A percentile compares a stretch with the other conserved stretches of the same genome.
These are phyloP conservation scores for Aphis craccivora DNA, from an alignment of 1,140 invertebrate genomes.

Conservation along the genomic window DNA sequence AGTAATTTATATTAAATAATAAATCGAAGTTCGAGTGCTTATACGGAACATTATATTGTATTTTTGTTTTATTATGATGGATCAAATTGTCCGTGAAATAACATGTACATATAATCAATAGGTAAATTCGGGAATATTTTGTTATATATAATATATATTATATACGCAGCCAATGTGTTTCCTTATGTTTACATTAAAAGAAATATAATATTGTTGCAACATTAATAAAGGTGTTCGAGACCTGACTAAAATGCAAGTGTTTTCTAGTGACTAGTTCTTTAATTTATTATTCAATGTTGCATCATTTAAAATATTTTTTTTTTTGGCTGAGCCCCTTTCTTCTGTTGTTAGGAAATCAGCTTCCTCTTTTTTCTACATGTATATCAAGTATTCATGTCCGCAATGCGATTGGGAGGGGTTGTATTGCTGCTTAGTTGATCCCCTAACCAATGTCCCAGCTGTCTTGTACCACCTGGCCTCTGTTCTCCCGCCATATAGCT, in stretches of 20 bases:
- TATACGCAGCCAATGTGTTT: not conserved
- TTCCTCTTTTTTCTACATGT: slow-evolving; percentile 53
- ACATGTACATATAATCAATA: not conserved
- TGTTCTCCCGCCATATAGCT: slow-evolving; percentile 45
- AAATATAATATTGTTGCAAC: slow-evolving; percentile 27
- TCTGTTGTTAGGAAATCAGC: slow-evolving; percentile 56
- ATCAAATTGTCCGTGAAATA: not conserved
- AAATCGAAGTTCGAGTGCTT: not conserved
- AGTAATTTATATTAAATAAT: not conserved
- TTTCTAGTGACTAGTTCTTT: slow-evolving; percentile 34
- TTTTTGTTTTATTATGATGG: not conserved
- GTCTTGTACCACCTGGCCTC: slow-evolving; percentile 57
- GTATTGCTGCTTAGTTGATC: slow-evolving; percentile 48
- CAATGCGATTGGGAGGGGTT: slow-evolving; percentile 44
- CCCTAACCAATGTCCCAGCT: slow-evolving; percentile 57
- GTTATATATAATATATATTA: not conserved
- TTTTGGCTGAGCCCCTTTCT: slow-evolving; percentile 36
- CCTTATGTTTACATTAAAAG: not conserved
- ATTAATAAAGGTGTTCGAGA: slow-evolving; percentile 2
- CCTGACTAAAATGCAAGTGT: slow-evolving; percentile 29
- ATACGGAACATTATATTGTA: not conserved
- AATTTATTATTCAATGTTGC: slow-evolving; percentile 48
- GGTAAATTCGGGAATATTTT: not conserved
- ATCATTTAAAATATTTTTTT: slow-evolving; percentile 39
- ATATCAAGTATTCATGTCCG: slow-evolving; percentile 51